These are phyloP conservation scores for Pissodes strobi DNA, from an alignment of 1,140 invertebrate genomes.

Conservation along the genomic window DNA sequence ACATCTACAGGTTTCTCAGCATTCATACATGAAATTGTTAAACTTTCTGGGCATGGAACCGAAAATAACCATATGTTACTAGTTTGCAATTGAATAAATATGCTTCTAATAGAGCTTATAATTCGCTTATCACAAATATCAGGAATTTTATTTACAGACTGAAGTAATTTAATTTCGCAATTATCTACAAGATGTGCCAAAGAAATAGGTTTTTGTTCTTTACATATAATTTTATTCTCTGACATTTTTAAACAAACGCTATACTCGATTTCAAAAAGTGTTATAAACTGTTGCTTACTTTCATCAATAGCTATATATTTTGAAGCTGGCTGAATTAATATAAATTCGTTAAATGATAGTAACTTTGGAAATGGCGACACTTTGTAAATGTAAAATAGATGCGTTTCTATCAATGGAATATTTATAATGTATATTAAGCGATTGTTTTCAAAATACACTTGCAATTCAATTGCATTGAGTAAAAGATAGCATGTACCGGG, in stretches of 20 bases:
- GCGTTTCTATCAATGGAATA: not conserved
- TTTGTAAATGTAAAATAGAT: constrained; percentile 2
- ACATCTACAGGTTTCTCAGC: not conserved
- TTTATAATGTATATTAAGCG: constrained; percentile 2
- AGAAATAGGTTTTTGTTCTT: not conserved
- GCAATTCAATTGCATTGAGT: not conserved
- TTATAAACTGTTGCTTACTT: constrained; percentile 2
- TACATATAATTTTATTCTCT: not conserved
- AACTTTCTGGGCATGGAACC: not conserved
- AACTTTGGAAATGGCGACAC: not conserved
- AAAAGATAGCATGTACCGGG: not conserved
- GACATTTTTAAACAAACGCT: not conserved
- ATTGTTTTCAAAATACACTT: constrained; percentile 1
- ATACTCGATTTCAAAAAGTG: not conserved
- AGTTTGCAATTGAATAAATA: constrained; percentile 2
- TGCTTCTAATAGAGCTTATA: not conserved
- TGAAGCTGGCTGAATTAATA: not conserved
- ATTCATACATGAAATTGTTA: not conserved
- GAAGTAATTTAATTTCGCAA: constrained; percentile 1
- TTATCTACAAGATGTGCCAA: not conserved
- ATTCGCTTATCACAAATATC: constrained; percentile 1
- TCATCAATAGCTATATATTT: not conserved
- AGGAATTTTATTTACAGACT: not conserved
- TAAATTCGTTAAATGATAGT: not conserved
- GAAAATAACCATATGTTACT: not conserved